Conservation (phyloP, 2,113 vertebrate genomes). For the Xiphophorus maculatus region DNA sequence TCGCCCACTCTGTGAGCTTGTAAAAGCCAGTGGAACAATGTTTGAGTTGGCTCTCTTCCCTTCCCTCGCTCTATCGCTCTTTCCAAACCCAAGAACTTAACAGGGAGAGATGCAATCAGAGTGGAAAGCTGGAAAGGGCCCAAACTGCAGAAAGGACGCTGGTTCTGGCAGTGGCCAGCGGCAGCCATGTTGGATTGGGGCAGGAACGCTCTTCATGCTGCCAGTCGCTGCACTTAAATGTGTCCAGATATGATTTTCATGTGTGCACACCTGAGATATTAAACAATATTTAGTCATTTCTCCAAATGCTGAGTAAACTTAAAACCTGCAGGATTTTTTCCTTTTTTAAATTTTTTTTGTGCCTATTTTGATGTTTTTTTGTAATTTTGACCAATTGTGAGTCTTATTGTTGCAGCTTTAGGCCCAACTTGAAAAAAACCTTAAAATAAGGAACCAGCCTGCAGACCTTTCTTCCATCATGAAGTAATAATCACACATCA, state of each 20-base stretch:
- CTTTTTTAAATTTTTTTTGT: too few species aligned
- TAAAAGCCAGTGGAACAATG: conserved; percentile 71
- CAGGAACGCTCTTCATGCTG: neutral
- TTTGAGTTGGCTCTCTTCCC: conserved; percentile 69
- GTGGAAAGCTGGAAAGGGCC: conserved; percentile 55
- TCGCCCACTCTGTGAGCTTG: conserved; percentile 66
- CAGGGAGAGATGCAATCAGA: conserved; percentile 51
- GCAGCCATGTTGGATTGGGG: conserved; percentile 62
- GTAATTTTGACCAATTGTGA: too few species aligned
- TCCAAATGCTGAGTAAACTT: neutral
- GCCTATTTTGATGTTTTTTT: too few species aligned
- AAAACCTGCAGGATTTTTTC: neutral
- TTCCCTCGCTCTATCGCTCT: conserved; percentile 41
- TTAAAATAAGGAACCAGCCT: too few species aligned
- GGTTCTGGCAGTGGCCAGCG: conserved; percentile 22
- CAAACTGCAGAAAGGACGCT: conserved; percentile 52
- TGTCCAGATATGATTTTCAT: conserved; percentile 15
- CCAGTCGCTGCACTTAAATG: neutral
- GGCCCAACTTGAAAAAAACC: too few species aligned
- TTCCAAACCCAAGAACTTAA: conserved; percentile 45
- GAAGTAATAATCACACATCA: too few species aligned
- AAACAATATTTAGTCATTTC: neutral
- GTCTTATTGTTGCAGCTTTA: too few species aligned
- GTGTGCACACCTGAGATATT: conserved; percentile 5
- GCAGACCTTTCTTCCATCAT: too few species aligned